phyloP scores from a whole-genome alignment of 2,113 vertebrate genomes.

The Cranoglanis bouderius region DNA sequence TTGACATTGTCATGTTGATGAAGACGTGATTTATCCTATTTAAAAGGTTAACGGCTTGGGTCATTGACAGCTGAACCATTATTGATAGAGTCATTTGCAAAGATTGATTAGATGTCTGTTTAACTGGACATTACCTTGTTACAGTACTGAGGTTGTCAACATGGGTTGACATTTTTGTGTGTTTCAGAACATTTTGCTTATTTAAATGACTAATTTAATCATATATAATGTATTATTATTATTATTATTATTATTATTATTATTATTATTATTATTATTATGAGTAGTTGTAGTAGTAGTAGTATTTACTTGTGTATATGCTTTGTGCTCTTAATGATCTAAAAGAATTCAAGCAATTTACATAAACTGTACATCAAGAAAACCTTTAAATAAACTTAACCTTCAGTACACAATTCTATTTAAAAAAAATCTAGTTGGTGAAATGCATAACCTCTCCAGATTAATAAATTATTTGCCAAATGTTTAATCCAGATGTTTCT shows the following conservation, averaged over 20 bases:
- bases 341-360: not conserved
- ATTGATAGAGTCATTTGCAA: conserved; percentile 67
- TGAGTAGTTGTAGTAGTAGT: too few relatives aligned
- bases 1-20: conserved; percentile 9
- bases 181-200: not conserved
- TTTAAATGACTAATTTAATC: not conserved
- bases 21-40: conserved; percentile 63
- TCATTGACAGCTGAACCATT: conserved; percentile 61
- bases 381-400: not conserved
- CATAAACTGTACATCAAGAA: not conserved
- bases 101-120: conserved; percentile 65
- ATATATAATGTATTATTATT: not conserved
- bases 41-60: conserved; percentile 71
- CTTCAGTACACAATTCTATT: not conserved
- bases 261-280: conserved; percentile 8
- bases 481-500: conserved; percentile 2
- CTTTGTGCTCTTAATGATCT: not conserved
- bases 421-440: not conserved
- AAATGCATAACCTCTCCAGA: not conserved
- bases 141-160: conserved; percentile 24
- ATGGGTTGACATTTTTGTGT: conserved; percentile 26
- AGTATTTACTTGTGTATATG: not conserved
- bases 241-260: conserved; percentile 3
- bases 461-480: conserved; percentile 10
- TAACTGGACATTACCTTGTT: conserved; percentile 54